Evolutionary conservation across 2,888 invertebrate genomes (phyloP), one percentile per base, ranked within the genome.

Genomic region (Quadriops clusia): DNA sequence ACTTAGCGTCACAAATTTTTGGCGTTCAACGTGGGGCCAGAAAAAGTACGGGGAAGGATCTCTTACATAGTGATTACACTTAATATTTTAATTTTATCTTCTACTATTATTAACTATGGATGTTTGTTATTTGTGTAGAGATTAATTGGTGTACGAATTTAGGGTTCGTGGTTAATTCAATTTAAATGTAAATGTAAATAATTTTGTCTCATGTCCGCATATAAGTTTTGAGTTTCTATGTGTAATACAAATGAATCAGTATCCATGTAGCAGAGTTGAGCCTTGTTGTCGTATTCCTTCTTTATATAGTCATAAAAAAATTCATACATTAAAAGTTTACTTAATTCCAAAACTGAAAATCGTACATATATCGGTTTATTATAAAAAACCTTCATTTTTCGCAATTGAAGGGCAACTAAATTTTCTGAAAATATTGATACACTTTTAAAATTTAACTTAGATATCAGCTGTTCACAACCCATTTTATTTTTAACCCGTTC

Each of bases 311-410:
- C 43, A 32, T 56, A 58, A 36, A 48, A 46, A 36, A 56, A 58
- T 21, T 56, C 49, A 36, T 59, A 60, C 45, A 62, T 53, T 14
- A 51, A 37, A 1, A 35, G 33, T 46, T 62, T 63, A 0, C 49
- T 53, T 14, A 62, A 17, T 28, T 63, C 60, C 18, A 61, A 38
- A 30, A 61, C 48, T n/a, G 36, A 21, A 34, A 58, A 49, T n/a
- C 57, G 59, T 3, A 53, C 38, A 36, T 58, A 60, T 16, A 61
- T 49, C 2, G 57, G 58, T 43, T 56, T 56, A 40, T 55, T 45
- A 23, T 52, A 50, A 11, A 25, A 14, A 6, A 55, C 34, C 17
- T 38, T 32, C 1, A 36, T 15, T 37, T 44, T 45, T 8, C 40
- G 39, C 33, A 56, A 30, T 34, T 60, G 47, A 12, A 61, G 42